A percentile compares a stretch with the other conserved stretches of the same genome.
phyloP scores from a whole-genome alignment of 1,140 invertebrate genomes.

The Monomorium pharaonis region DNA sequence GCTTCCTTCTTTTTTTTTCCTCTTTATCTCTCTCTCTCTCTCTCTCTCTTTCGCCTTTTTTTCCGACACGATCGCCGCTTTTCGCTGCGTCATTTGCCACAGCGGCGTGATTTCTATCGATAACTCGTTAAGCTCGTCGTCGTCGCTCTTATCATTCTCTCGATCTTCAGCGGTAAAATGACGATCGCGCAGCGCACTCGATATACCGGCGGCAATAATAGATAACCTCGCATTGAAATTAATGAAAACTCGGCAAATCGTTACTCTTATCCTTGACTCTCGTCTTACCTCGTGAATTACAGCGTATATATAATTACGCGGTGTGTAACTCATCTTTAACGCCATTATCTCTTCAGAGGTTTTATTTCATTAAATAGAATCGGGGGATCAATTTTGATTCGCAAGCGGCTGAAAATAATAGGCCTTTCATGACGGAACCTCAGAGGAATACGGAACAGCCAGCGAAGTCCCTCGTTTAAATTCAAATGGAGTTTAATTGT shows the following conservation, averaged over 20 bases:
- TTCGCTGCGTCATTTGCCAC: slow-evolving; percentile 43
- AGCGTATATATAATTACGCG: slow-evolving; percentile 19
- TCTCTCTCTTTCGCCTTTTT: too few species aligned
- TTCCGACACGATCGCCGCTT: background rate
- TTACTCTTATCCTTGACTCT: slow-evolving; percentile 37
- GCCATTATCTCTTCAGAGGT: slow-evolving; percentile 24
- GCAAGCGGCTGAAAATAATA: background rate
- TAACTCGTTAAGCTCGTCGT: slow-evolving; percentile 47
- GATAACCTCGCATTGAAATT: slow-evolving; percentile 54
- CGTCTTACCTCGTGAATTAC: slow-evolving; percentile 38
- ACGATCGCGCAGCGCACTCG: slow-evolving; percentile 35
- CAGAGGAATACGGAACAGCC: too few species aligned
- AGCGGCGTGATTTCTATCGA: slow-evolving; percentile 48
- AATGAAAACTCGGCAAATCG: slow-evolving; percentile 46
- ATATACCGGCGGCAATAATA: slow-evolving; percentile 45
- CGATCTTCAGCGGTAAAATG: slow-evolving; percentile 38
- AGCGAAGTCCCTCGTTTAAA: background rate
- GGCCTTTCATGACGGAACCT: background rate
- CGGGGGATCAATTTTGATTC: background rate
- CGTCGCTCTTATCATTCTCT: slow-evolving; percentile 28
- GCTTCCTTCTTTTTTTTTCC: too few species aligned
- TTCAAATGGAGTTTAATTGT: background rate
- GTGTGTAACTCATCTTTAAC: slow-evolving; percentile 11
- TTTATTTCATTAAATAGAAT: background rate
- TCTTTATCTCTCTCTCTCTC: too few species aligned